Percentiles rank a stretch among this genome's conserved stretches.
Evolutionary conservation across 2,797 vertebrate species (phyloP).

Genomic region (Poecilia gillii): DNA sequence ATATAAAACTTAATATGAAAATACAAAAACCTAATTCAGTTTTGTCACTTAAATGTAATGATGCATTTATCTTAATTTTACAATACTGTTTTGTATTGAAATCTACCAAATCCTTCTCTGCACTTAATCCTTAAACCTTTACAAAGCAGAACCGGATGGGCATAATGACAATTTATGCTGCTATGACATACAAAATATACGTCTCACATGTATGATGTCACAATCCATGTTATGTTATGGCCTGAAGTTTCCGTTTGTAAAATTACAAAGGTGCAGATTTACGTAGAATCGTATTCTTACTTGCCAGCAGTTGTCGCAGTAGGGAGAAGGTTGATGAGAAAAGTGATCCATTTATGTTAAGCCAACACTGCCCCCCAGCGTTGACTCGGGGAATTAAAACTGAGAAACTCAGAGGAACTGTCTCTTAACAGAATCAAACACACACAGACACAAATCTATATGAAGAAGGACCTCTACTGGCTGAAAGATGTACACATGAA

Average conservation of each 20-base stretch:
- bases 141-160: background rate
- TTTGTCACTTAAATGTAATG: background rate
- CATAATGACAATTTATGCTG: background rate
- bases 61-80: background rate
- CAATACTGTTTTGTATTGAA: background rate
- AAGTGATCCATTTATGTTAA: conserved; percentile 16
- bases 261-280: background rate
- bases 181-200: background rate
- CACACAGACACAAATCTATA: background rate
- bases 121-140: background rate
- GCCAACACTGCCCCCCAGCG: conserved; percentile 77
- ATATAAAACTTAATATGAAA: background rate
- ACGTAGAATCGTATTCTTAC: background rate
- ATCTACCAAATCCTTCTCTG: background rate
- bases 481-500: no score
- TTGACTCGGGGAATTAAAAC: background rate
- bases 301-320: background rate
- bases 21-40: background rate
- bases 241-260: background rate
- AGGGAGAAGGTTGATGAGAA: background rate
- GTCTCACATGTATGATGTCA: background rate
- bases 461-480: background rate
- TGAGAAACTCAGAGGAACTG: background rate
- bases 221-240: background rate
- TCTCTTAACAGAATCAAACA: background rate